Conservation (phyloP, 2,113 vertebrate genomes). For the Lasiurus borealis region DNA sequence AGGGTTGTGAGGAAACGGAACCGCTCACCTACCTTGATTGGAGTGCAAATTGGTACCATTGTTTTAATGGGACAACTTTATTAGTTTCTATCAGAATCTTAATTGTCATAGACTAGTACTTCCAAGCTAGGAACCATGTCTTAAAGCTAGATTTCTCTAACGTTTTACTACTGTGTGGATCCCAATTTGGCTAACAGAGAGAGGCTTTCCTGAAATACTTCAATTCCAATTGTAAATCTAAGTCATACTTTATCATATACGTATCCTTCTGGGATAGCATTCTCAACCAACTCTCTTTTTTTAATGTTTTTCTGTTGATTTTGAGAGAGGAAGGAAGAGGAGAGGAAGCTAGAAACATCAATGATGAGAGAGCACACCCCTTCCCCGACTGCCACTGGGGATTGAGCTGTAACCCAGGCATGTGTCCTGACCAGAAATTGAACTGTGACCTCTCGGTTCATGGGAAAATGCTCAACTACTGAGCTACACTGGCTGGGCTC, state of each 20-base stretch:
- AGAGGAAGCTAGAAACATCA: too few species aligned
- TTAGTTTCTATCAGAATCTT: slow-evolving; percentile 19
- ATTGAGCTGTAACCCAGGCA: too few species aligned
- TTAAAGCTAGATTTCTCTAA: slow-evolving; percentile 45
- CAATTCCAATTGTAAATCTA: slow-evolving; percentile 28
- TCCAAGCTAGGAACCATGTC: slow-evolving; percentile 31
- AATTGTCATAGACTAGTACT: not conserved
- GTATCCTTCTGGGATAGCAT: slow-evolving; percentile 2
- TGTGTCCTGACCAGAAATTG: too few species aligned
- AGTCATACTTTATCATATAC: not conserved
- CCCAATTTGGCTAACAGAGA: slow-evolving; percentile 24
- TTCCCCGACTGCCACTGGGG: too few species aligned
- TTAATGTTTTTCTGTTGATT: too few species aligned
- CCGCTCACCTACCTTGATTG: slow-evolving; percentile 27
- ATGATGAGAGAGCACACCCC: too few species aligned
- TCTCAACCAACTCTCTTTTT: slow-evolving; percentile 14
- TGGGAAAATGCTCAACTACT: too few species aligned
- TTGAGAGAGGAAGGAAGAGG: too few species aligned
- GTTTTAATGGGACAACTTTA: slow-evolving; percentile 48
- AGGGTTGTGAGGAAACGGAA: not conserved
- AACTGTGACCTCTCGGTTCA: too few species aligned
- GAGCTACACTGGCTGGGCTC: not conserved
- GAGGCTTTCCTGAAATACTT: slow-evolving; percentile 52
- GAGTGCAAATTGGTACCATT: not conserved
- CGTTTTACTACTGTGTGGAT: slow-evolving; percentile 6